Evolutionary conservation across 2,113 vertebrate species (phyloP).

Genomic region (Centropus unirufus): DNA sequence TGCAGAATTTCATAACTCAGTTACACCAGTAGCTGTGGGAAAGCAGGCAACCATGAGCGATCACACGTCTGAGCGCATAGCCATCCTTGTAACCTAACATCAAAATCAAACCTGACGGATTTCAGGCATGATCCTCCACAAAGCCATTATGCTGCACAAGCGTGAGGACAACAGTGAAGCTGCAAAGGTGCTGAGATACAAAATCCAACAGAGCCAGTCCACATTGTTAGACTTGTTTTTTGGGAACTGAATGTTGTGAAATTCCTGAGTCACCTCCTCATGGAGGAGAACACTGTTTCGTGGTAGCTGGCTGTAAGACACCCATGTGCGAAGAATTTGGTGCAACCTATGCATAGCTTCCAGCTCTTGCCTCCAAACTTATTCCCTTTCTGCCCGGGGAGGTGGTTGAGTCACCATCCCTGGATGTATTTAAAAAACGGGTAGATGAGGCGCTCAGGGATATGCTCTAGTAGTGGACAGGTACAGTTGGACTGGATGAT

Average conservation of each 20-base stretch:
- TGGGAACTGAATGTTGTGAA: neutral
- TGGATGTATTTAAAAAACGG: too few relatives aligned
- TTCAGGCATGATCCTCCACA: neutral
- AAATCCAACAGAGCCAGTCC: neutral
- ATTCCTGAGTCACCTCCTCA: neutral
- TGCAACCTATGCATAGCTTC: neutral
- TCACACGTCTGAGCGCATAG: neutral
- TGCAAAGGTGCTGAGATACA: neutral
- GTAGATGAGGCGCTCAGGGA: too few relatives aligned
- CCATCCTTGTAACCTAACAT: neutral
- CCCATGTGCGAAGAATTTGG: fast-evolving
- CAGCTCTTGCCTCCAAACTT: neutral
- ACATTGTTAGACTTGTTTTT: neutral
- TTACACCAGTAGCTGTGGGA: fast-evolving
- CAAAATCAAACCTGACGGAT: neutral
- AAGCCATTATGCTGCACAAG: fast-evolving
- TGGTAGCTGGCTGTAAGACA: neutral
- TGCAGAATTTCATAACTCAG: neutral
- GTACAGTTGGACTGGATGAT: too few relatives aligned
- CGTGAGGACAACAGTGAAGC: neutral
- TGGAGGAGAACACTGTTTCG: fast-evolving
- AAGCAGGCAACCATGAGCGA: neutral
- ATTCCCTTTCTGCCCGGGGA: too few relatives aligned
- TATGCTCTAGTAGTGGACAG: too few relatives aligned
- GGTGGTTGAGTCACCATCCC: too few relatives aligned